Percentiles rank a stretch among this genome's conserved stretches.
These are phyloP conservation scores for Neodontobutis hainanensis DNA, from an alignment of 2,113 vertebrate species.

Conservation along the genomic window DNA sequence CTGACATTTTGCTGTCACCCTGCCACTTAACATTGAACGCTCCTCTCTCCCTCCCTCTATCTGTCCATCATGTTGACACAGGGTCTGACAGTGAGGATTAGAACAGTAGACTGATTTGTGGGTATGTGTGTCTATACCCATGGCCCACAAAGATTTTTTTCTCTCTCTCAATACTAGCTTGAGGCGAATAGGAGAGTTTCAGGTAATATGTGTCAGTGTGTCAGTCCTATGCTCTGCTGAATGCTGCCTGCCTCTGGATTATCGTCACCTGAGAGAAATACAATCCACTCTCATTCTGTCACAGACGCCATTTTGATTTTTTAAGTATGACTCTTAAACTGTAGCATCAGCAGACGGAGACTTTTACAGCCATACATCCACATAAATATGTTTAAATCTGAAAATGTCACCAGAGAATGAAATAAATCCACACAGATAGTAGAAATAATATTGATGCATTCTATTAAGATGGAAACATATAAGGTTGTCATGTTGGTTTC, in stretches of 20 bases:
- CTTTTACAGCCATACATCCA: neutral
- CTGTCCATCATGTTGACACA: conserved; percentile 62
- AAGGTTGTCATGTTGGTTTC: too few relatives aligned
- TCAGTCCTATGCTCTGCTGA: conserved; percentile 45
- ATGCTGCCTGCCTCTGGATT: conserved; percentile 51
- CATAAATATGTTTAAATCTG: too few relatives aligned
- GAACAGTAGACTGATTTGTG: conserved; percentile 32
- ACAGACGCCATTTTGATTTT: conserved; percentile 43
- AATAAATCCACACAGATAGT: too few relatives aligned
- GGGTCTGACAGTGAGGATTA: conserved; percentile 60
- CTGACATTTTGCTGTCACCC: conserved; percentile 63
- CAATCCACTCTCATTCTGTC: conserved; percentile 43
- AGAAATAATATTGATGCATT: too few relatives aligned
- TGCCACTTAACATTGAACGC: conserved; percentile 53
- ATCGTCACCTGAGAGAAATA: conserved; percentile 62
- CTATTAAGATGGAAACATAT: too few relatives aligned
- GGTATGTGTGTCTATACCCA: conserved; percentile 28
- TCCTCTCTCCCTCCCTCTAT: conserved; percentile 33
- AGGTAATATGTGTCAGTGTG: conserved; percentile 62
- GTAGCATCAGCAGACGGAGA: neutral
- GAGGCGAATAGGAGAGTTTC: conserved; percentile 47
- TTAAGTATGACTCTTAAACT: conserved; percentile 21
- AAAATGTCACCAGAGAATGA: too few relatives aligned
- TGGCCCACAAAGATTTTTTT: conserved; percentile 46
- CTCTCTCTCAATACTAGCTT: conserved; percentile 7